These are phyloP conservation scores for Turdus rufiventris DNA, from an alignment of 2,113 vertebrate genomes.

Conservation along the genomic window DNA sequence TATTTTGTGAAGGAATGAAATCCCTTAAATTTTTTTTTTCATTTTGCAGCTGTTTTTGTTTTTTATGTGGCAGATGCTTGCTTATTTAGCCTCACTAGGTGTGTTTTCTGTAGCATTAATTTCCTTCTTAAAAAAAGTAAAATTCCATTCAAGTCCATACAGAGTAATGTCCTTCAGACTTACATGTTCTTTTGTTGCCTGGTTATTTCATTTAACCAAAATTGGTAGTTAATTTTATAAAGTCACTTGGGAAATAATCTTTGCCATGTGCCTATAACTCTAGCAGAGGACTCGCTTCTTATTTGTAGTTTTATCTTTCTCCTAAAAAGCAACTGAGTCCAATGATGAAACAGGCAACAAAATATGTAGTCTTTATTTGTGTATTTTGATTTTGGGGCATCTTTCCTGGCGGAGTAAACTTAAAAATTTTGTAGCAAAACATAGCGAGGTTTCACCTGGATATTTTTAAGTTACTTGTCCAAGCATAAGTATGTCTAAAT, in stretches of 20 bases:
- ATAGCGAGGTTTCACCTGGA: neutral
- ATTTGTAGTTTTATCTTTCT: neutral
- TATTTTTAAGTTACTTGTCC: neutral
- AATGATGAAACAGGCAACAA: neutral
- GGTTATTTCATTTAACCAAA: neutral
- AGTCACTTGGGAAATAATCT: neutral
- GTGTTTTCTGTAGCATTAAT: neutral
- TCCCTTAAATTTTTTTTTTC: neutral
- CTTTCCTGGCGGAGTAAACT: neutral
- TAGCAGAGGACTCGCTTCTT: neutral
- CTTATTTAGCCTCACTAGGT: neutral
- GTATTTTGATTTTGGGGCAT: neutral
- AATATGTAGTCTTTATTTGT: neutral
- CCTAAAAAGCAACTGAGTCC: neutral
- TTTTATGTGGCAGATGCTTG: neutral
- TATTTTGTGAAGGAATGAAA: neutral
- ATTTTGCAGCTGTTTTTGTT: neutral
- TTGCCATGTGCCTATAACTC: neutral
- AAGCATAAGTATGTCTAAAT: neutral
- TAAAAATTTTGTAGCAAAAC: neutral
- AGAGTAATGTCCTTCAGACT: neutral
- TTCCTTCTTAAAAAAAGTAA: neutral
- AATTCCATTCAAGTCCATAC: neutral
- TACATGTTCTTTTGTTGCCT: neutral
- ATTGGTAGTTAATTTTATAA: neutral